These are phyloP conservation scores for Antechinus stuartii DNA, from an alignment of 2,113 vertebrate species.

Conservation along the genomic window DNA sequence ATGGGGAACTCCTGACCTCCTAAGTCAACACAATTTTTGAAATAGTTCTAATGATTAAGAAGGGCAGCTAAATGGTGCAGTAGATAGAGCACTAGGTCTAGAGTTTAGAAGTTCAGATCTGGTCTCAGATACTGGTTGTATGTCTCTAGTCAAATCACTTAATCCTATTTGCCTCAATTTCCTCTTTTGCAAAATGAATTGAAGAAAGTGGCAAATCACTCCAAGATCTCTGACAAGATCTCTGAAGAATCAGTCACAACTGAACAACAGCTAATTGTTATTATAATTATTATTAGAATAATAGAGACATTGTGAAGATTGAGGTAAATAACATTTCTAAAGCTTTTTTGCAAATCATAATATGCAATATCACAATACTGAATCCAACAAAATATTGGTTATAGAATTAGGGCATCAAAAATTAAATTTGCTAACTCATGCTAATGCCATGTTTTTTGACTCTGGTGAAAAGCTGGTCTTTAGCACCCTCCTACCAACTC, in stretches of 20 bases:
- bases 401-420: not conserved
- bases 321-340: not conserved
- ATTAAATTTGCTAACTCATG: not conserved
- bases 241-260: too few species aligned
- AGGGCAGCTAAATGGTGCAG: not conserved
- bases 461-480: too few species aligned
- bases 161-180: not conserved
- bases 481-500: not conserved
- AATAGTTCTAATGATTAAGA: not conserved
- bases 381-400: not conserved
- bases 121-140: not conserved
- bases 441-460: not conserved
- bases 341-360: not conserved
- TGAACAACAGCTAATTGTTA: too few species aligned
- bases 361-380: not conserved
- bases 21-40: not conserved
- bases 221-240: not conserved
- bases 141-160: not conserved
- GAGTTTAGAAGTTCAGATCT: not conserved
- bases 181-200: not conserved
- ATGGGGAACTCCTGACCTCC: not conserved
- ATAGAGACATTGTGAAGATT: not conserved
- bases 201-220: not conserved
- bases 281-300: not conserved
- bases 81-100: not conserved